Base-by-base conservation (phyloP, 2,113 vertebrate genomes). In the Lonchura striata region DNA sequence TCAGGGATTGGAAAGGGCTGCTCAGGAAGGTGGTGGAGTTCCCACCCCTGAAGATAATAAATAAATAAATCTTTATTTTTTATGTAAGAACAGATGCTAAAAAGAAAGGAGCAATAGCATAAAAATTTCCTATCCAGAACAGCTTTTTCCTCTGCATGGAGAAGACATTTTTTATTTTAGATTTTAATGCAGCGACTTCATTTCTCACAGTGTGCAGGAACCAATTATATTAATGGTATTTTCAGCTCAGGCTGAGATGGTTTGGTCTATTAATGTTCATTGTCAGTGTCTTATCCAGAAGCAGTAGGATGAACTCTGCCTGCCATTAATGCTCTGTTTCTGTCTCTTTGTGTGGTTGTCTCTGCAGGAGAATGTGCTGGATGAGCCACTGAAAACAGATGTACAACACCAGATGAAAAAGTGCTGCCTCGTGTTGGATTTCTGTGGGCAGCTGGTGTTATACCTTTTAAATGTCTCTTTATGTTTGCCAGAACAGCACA, bases 331-430 rank as follows among this genome's bases (percentile, higher is more conserved):
- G 84, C 90, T 97, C 80, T 88, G 82, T 95, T 92, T 91, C 56
- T 57, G 59, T 74, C 78, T 77, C 63, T 90, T 82, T 57, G 7
- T 90, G 82, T 84, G 53, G 80, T 94, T 88, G 59, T 93, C 95
- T 85, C 90, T 87, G 86, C 82, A 88, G 82, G 54, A 88, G 71
- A 72, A 92, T 39, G 54, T 60, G 60, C 37, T 89, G 52, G 65
- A 80, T 31, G 59, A 96, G 80, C 60, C 70, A n/a, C 35, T 78
- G 86, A 72, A 94, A 96, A 94, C 78, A 97, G 93, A 94, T 97
- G 92, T 82, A 56, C 68, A 81, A 28, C 84, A 90, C 49, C 59
- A 94, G 78, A 81, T 66, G 88, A 91, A 90, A 90, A 92, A 82
- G 69, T 59, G 35, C 54, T 96, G 60, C 46, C 31, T 91, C 4